Base-by-base conservation (phyloP, 2,888 invertebrate species). In the Spialia ferax region DNA sequence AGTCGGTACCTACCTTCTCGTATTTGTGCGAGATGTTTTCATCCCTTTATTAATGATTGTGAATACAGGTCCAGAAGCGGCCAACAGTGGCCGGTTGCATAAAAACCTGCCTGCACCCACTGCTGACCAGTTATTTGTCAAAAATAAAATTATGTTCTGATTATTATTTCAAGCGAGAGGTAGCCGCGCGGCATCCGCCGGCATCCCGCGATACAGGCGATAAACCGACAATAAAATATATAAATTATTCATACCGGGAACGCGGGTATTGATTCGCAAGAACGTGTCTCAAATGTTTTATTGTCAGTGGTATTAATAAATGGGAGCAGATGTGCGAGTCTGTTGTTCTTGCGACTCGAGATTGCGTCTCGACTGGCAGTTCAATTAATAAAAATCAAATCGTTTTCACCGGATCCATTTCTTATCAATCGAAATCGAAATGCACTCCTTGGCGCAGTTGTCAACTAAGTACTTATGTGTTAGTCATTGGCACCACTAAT, bases 251-350 rank as follows among this genome's bases (percentile, higher is more conserved):
- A 93, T 91, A 85, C 77, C 71, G 78, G 73, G 79, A 81, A 83
- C 81, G 79, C 80, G 80, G 82, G 88, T 89, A 91, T 89, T 90
- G 92, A 92, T 93, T 90, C 91, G 81, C 88, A 91, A 91, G 90
- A 91, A 93, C 93, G 93, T 91, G 93, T 92, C 87, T 89, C 86
- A 90, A 89, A 92, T 91, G 90, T 91, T 92, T 91, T 93, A 91
- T 90, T 87, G 85, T 78, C 76, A 77, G 76, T 73, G 80, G 81
- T 87, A 88, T 90, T 91, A 91, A 91, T 92, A 91, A 90, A 91
- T 89, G 89, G 85, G 75, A 78, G 89, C 91, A 92, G 91, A 91
- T 91, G 91, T 84, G 80, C 81, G 75, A 74, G 63, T 74, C 70
- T 75, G 79, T 79, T 81, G 82, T 83, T 86, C 84, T 87, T 85